Evolutionary conservation across 2,113 vertebrate species (phyloP).

Genomic region (Bujurquina vittata): DNA sequence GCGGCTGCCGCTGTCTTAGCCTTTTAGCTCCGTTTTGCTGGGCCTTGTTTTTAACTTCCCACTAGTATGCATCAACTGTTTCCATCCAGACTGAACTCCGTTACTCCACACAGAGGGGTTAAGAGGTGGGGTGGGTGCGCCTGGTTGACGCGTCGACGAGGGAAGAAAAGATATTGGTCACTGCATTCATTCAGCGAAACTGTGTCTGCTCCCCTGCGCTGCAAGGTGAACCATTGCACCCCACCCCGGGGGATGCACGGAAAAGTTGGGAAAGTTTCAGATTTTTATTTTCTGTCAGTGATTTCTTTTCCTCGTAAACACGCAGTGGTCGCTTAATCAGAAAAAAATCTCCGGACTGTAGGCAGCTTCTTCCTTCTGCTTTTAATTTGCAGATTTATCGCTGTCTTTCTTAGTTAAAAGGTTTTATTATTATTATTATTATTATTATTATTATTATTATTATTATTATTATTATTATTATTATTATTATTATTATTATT

Average conservation of each 20-base stretch:
- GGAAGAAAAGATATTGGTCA: slow-evolving; percentile 55
- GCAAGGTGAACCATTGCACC: not conserved
- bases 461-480: too few relatives aligned
- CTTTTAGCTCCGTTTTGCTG: not conserved
- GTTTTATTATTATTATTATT: too few relatives aligned
- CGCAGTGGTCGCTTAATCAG: not conserved
- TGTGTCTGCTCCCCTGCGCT: slow-evolving; percentile 37
- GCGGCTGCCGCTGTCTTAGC: not conserved
- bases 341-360: not conserved
- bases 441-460: too few relatives aligned
- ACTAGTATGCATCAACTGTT: not conserved
- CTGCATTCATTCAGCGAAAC: slow-evolving; percentile 57
- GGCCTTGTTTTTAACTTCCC: not conserved
- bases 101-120: not conserved
- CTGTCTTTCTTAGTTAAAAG: not conserved
- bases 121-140: slow-evolving; percentile 57
- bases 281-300: not conserved
- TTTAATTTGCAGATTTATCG: not conserved
- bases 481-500: too few relatives aligned
- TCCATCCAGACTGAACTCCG: slow-evolving; percentile 46
- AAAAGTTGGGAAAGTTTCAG: not conserved
- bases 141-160: slow-evolving; percentile 58
- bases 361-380: not conserved
- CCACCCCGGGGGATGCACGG: not conserved
- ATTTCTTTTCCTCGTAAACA: not conserved